Evolutionary conservation across 2,888 invertebrate genomes (phyloP).

Genomic region (Napeogenes inachia): DNA sequence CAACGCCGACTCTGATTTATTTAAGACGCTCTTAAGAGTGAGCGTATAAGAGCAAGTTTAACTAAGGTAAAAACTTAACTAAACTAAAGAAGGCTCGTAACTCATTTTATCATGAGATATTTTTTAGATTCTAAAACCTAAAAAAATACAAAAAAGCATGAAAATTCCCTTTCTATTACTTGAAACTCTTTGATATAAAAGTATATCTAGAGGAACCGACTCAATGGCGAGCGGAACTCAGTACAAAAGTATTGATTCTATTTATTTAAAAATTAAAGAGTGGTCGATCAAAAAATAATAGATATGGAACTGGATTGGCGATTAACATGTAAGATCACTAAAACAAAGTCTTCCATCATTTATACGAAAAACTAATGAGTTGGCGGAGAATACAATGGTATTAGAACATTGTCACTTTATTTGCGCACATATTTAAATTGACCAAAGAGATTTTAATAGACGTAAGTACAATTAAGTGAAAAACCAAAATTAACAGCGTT

Average conservation of each 20-base stretch:
- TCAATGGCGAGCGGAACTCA: too few species aligned
- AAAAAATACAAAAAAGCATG: too few species aligned
- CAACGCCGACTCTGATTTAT: conserved; percentile 1
- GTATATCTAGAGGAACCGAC: too few species aligned
- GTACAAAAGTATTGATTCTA: too few species aligned
- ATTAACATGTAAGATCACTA: background rate
- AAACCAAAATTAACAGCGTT: too few species aligned
- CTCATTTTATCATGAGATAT: too few species aligned
- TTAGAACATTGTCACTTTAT: background rate
- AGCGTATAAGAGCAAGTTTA: background rate
- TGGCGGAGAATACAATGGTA: background rate
- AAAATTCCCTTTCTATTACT: background rate
- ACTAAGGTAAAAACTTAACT: too few species aligned
- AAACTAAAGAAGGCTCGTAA: too few species aligned
- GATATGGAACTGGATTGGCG: background rate
- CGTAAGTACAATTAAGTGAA: background rate
- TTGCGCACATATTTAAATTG: background rate
- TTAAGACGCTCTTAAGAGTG: too few species aligned
- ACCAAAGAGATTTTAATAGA: background rate
- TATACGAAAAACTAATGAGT: background rate
- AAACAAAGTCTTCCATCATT: background rate
- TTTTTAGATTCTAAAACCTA: too few species aligned
- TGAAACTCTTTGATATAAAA: background rate
- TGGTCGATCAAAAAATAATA: background rate
- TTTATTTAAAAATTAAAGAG: background rate